Evolutionary conservation across 2,113 vertebrate genomes (phyloP).

Genomic region (Sapajus apella): DNA sequence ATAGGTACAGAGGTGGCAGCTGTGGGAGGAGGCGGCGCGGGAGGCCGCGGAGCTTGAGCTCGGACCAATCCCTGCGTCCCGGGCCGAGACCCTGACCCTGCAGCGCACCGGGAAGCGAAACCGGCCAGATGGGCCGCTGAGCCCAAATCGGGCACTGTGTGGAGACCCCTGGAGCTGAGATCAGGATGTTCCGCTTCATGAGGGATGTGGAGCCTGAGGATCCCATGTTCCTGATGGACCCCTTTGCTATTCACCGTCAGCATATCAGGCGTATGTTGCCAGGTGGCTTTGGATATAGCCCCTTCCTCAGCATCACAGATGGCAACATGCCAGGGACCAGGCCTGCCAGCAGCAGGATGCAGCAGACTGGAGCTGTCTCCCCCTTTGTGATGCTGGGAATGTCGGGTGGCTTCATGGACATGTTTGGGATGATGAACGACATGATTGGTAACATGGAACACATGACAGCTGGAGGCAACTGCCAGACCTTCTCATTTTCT

Average conservation of each 20-base stretch:
- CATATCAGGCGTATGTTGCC: constrained; percentile 96
- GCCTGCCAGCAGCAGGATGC: constrained; percentile 84
- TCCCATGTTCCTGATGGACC: constrained; percentile 91
- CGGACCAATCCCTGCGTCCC: constrained; percentile 31
- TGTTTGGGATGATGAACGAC: constrained; percentile 99
- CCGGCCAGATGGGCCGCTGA: constrained; percentile 78
- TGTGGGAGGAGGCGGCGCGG: constrained; percentile 48
- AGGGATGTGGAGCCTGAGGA: constrained; percentile 88
- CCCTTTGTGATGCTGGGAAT: constrained; percentile 99
- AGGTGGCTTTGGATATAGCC: constrained; percentile 93
- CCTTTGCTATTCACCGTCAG: constrained; percentile 95
- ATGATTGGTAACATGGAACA: constrained; percentile 98
- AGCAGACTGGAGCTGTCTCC: constrained; percentile 91
- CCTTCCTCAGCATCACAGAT: constrained; percentile 90
- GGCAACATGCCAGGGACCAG: constrained; percentile 83
- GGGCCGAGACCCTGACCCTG: constrained; percentile 44
- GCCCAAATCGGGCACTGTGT: constrained; percentile 70
- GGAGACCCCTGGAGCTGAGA: constrained; percentile 78
- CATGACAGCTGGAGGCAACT: constrained; percentile 92
- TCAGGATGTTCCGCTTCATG: constrained; percentile 88
- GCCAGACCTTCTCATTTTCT: constrained; percentile 98
- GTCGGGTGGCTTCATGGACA: constrained; percentile 95
- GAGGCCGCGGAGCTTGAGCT: not conserved
- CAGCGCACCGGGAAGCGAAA: constrained; percentile 29
- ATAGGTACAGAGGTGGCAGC: constrained; percentile 45